Evolutionary conservation across 2,888 invertebrate species (phyloP), one percentile per base, ranked within the genome.

Genomic region (Brachypalpus laphriformis): DNA sequence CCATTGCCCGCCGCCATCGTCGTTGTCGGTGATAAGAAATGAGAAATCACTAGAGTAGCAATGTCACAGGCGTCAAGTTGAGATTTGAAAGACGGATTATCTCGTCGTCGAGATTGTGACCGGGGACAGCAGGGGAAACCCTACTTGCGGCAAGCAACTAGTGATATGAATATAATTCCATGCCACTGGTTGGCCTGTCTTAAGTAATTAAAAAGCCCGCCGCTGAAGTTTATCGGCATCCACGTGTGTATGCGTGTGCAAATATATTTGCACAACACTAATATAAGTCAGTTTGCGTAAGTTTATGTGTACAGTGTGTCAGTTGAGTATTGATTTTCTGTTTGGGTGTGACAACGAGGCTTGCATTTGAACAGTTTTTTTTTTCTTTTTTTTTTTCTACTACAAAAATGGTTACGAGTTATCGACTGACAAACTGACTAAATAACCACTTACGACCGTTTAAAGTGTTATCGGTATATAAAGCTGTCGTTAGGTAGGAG

Each of bases 31-130:
- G 78, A 78, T 78, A 78, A 78, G 78, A 51, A 76, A 76, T 59
- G 66, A 49, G 57, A 76, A 76, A 59, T 68, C 76, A 68, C 68
- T 76, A 37, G 28, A 65, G 74, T 14, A 56, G 59, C 75, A 81
- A 75, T 72, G 65, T 66, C 66, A 66, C 16, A 68, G 51, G 37
- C 61, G 66, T 61, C 61, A 75, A 49, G 31, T 68, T 74, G 66
- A 40, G 54, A 49, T 65, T 61, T 51, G 16, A 34, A 42, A 68
- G 63, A 61, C 40, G 31, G 63, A 75, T 81, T 68, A 63, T 75
- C 63, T 61, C 16, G 47, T 47, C 61, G 54, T 37, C 22, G 42
- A 57, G 65, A n/a, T 20, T 25, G 4, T 7, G 14, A n/a, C 40
- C 14, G 14, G 40, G 8, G 25, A 42, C 40, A 8, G 20, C 11